Percentiles rank a stretch among this genome's conserved stretches.
Evolutionary conservation across 2,797 vertebrate genomes (phyloP).

Genomic region (Intellagama lesueurii): DNA sequence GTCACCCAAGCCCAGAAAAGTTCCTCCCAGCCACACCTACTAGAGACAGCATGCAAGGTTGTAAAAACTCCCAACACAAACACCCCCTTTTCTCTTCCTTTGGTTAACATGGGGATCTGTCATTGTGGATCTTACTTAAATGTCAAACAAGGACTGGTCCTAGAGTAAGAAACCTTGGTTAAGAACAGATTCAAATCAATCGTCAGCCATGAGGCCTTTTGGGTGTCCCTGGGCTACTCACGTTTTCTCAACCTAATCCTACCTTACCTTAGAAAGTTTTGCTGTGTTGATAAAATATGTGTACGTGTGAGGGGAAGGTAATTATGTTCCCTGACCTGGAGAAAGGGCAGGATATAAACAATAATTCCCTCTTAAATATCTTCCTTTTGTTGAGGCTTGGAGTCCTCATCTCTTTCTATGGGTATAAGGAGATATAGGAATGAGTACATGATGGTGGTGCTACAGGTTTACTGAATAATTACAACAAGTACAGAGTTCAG

Average conservation of each 20-base stretch:
- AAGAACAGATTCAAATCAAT: background rate
- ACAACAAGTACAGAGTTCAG: no score
- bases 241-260: background rate
- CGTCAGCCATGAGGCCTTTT: background rate
- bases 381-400: background rate
- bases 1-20: no score
- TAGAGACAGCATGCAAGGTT: no score
- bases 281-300: no score
- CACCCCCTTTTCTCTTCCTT: no score
- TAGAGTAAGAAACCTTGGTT: no score
- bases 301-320: no score
- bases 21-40: no score
- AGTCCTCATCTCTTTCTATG: background rate
- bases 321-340: background rate
- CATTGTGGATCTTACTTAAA: no score
- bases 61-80: no score
- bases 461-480: background rate
- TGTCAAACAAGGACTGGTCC: no score
- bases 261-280: background rate
- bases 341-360: background rate
- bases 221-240: background rate
- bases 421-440: background rate
- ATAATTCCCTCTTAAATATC: background rate
- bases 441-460: background rate
- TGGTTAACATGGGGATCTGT: no score